Evolutionary conservation across 2,113 vertebrate species (phyloP), one percentile per base, ranked within the genome.

Genomic region (Carlito syrichta): DNA sequence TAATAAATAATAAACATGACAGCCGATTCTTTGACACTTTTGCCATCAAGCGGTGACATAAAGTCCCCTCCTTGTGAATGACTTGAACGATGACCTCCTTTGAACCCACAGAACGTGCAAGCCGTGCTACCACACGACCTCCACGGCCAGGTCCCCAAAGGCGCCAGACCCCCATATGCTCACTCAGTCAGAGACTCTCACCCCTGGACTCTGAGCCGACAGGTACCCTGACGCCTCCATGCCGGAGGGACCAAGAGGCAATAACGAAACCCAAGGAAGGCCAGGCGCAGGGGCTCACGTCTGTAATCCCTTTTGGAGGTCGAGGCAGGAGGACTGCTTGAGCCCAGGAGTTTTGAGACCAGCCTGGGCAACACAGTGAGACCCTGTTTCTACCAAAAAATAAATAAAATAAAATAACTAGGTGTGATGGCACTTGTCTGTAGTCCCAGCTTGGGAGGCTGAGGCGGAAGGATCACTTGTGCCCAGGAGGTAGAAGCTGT

Each of bases 201-300:
- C 35, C 76, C 2, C 13, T 27, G 27, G 69, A 89, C 48, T 22
- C 77, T 7, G 17, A 60, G 78, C 45, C 0, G 3, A 52, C 38
- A 0, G 16, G 19, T 23, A 32, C 9, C 27, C 2, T 14, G 52
- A 50, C 1, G 6, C 35, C n/a, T 17, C 71, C 0, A 0, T 40
- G 56, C 17, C 43, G 20, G 2, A 79, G 69, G 12, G 48, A 40
- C 19, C 9, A 10, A 20, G 76, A 8, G 27, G 27, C 38, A 20
- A 71, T 20, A 23, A 6, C 13, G 69, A 58, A 4, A 35, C 60
- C 68, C 27, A 2, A 40, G 58, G 27, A 77, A n/a, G n/a, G n/a
- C n/a, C n/a, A n/a, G n/a, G n/a, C n/a, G n/a, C n/a, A n/a, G n/a
- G n/a, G n/a, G n/a, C n/a, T n/a, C n/a, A n/a, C n/a, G n/a, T n/a